Evolutionary conservation across 2,888 invertebrate genomes (phyloP).

Genomic region (Xestia xanthographa): DNA sequence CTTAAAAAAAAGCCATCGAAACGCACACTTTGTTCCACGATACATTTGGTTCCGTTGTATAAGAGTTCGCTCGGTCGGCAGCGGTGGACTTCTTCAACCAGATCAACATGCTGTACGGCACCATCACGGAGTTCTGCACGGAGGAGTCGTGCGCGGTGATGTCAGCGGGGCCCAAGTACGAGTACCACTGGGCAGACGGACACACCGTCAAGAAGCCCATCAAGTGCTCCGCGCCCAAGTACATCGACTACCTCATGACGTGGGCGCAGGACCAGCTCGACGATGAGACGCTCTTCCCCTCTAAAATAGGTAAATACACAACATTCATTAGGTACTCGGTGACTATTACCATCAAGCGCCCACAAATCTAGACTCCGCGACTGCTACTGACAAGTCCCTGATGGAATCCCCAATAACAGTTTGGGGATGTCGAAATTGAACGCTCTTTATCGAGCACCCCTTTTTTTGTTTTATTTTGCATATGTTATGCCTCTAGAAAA

Average conservation of each 20-base stretch:
- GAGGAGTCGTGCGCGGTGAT: conserved; percentile 99
- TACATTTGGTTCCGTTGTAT: neutral
- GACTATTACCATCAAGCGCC: neutral
- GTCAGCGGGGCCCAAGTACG: conserved; percentile 99
- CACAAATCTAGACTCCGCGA: neutral
- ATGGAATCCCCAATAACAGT: neutral
- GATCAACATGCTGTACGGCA: conserved; percentile 99
- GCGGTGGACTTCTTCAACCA: conserved; percentile 99
- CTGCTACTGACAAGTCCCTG: neutral
- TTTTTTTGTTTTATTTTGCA: neutral
- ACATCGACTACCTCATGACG: conserved; percentile 99
- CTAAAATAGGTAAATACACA: conserved; percentile 94
- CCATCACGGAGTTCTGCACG: conserved; percentile 99
- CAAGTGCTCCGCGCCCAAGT: conserved; percentile 99
- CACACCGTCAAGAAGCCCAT: conserved; percentile 99
- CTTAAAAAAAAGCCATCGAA: no score
- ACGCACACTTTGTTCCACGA: neutral
- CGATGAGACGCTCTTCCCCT: conserved; percentile 99
- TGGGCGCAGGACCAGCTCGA: conserved; percentile 99
- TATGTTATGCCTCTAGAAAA: no score
- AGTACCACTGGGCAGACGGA: conserved; percentile 99
- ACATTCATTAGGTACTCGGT: neutral
- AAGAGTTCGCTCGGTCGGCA: conserved; percentile 84
- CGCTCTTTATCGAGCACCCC: neutral
- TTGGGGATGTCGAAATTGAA: neutral